phyloP scores from a whole-genome alignment of 2,797 vertebrate species.

The Loriculus beryllinus region DNA sequence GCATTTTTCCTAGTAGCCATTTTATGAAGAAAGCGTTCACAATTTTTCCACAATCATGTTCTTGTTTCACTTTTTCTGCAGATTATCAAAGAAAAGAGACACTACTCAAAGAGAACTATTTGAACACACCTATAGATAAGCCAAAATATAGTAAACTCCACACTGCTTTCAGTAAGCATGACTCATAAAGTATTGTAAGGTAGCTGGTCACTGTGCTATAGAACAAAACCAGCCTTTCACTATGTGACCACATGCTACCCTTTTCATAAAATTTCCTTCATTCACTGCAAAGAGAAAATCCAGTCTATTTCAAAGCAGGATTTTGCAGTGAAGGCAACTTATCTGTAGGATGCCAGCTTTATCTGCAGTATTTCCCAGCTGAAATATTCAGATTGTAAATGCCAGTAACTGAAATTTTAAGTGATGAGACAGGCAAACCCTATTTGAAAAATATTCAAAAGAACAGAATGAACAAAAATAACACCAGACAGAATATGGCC shows the following conservation, averaged over 20 bases:
- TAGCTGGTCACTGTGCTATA: background rate
- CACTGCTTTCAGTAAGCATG: background rate
- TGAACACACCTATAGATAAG: background rate
- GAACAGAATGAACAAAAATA: slow-evolving; percentile 22
- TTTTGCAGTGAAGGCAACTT: background rate
- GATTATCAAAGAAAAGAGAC: background rate
- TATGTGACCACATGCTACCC: background rate
- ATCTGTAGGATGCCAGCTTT: background rate
- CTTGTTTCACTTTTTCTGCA: background rate
- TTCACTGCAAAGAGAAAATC: background rate
- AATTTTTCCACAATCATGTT: background rate
- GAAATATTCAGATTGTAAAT: slow-evolving; percentile 11
- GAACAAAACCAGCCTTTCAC: background rate
- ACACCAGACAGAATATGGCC: background rate
- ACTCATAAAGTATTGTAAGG: background rate
- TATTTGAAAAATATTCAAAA: slow-evolving; percentile 10
- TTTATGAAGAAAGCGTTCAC: background rate
- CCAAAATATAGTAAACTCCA: background rate
- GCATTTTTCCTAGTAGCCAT: background rate
- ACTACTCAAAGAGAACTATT: background rate
- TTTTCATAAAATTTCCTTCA: background rate
- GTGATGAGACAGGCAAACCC: background rate
- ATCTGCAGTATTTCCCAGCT: background rate
- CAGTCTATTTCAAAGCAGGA: background rate
- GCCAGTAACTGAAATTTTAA: slow-evolving; percentile 1